Conservation (phyloP, 1,140 invertebrate species). For the Babylonia areolata region DNA sequence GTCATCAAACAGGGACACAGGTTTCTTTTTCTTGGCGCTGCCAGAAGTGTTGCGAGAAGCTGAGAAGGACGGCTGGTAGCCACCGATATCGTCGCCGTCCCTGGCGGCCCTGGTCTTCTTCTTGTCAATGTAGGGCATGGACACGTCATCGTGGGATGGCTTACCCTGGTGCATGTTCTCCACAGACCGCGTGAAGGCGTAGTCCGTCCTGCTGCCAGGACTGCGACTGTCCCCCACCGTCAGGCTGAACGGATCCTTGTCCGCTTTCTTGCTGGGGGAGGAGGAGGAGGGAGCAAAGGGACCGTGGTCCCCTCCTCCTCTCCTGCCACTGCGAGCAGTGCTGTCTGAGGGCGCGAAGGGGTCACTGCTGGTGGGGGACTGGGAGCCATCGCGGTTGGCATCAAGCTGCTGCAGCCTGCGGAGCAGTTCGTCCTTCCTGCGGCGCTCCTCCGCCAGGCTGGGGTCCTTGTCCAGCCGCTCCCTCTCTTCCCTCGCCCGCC, state of each 20-base stretch:
- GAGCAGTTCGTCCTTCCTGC: constrained; percentile 65
- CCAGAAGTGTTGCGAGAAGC: not conserved
- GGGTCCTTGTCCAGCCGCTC: constrained; percentile 59
- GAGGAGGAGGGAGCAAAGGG: not conserved
- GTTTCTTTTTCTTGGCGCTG: constrained; percentile 14
- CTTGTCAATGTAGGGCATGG: constrained; percentile 56
- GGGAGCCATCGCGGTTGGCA: constrained; percentile 26
- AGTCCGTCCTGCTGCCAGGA: constrained; percentile 50
- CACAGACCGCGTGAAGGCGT: constrained; percentile 59
- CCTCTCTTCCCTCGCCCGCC: constrained; percentile 48
- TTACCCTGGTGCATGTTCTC: constrained; percentile 67
- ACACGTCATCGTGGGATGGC: constrained; percentile 62
- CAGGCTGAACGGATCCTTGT: constrained; percentile 43
- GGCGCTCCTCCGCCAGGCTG: constrained; percentile 55
- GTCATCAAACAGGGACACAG: constrained; percentile 40
- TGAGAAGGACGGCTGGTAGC: constrained; percentile 63
- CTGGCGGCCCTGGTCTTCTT: constrained; percentile 45
- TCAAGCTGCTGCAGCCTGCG: constrained; percentile 57
- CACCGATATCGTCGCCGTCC: constrained; percentile 47
- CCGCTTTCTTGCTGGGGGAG: constrained; percentile 27
- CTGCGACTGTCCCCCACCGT: constrained; percentile 34
- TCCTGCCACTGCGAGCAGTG: constrained; percentile 18
- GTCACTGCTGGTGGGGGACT: constrained; percentile 29
- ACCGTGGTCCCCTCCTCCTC: constrained; percentile 16
- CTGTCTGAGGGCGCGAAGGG: constrained; percentile 1